Evolutionary conservation across 1,140 invertebrate genomes (phyloP).

Genomic region (Magallana angulata): DNA sequence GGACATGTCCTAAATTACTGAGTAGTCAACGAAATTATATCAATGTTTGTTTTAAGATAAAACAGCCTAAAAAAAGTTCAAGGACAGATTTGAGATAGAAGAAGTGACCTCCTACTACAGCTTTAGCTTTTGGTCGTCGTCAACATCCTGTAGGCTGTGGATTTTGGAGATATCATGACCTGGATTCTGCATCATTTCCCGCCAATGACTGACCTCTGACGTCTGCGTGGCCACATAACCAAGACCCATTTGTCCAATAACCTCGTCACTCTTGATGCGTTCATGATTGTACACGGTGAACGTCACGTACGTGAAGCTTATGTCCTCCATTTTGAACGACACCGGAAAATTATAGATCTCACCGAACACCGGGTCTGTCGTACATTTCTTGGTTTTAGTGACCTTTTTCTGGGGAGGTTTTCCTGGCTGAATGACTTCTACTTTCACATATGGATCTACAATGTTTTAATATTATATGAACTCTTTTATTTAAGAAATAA

Average conservation of each 20-base stretch:
- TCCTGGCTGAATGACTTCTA: conserved; percentile 65
- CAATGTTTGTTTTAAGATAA: neutral
- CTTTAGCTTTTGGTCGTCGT: conserved; percentile 33
- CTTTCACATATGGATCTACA: conserved; percentile 68
- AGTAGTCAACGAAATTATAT: neutral
- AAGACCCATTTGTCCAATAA: conserved; percentile 74
- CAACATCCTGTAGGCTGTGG: conserved; percentile 62
- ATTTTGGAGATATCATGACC: conserved; percentile 61
- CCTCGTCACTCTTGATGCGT: conserved; percentile 71
- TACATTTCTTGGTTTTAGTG: conserved; percentile 69
- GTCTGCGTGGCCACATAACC: conserved; percentile 66
- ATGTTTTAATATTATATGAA: neutral
- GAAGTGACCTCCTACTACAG: neutral
- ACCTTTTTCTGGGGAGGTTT: conserved; percentile 54
- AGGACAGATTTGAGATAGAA: no score
- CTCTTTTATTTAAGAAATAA: no score
- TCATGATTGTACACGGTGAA: conserved; percentile 74
- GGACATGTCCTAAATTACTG: no score
- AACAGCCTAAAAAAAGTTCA: no score
- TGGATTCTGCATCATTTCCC: conserved; percentile 58
- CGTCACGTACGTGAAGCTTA: conserved; percentile 67
- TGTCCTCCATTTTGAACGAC: conserved; percentile 61
- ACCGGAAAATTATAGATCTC: conserved; percentile 73
- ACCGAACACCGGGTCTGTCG: conserved; percentile 72
- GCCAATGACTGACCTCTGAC: conserved; percentile 68